Conservation (phyloP, 2,797 vertebrate genomes). For the Spheniscus humboldti region DNA sequence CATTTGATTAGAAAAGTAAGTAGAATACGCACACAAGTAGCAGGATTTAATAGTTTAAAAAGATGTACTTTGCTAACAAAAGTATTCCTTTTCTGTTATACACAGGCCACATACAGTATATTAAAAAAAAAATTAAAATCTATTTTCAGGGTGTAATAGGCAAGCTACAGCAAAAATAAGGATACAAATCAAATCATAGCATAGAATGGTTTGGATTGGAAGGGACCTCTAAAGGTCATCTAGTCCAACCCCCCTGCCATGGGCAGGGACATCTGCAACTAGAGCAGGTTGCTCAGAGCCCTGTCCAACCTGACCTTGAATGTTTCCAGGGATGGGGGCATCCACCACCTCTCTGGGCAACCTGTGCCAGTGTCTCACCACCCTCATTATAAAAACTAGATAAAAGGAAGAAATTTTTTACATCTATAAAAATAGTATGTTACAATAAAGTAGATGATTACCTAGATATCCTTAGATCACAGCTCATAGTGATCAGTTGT, state of each 20-base stretch:
- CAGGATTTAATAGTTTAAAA: background rate
- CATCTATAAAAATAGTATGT: background rate
- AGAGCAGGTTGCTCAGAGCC: background rate
- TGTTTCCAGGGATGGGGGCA: background rate
- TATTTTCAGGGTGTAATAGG: background rate
- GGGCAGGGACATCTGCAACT: background rate
- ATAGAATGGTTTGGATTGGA: background rate
- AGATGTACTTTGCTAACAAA: background rate
- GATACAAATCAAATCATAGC: background rate
- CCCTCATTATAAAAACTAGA: background rate
- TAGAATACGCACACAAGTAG: background rate
- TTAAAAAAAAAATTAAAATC: too few relatives aligned
- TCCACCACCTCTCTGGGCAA: background rate
- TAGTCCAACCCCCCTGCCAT: background rate
- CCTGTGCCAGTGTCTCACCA: background rate
- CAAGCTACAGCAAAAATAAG: background rate
- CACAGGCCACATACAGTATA: background rate
- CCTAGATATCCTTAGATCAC: background rate
- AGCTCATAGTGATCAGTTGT: background rate
- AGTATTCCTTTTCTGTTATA: background rate
- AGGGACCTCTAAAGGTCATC: background rate
- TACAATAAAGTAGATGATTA: background rate
- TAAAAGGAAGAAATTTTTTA: background rate
- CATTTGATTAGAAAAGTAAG: background rate
- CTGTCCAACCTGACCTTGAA: background rate